Percentiles rank a stretch among this genome's conserved stretches.
Conservation (phyloP, 2,113 vertebrate species). For the Emydocephalus ijimae region DNA sequence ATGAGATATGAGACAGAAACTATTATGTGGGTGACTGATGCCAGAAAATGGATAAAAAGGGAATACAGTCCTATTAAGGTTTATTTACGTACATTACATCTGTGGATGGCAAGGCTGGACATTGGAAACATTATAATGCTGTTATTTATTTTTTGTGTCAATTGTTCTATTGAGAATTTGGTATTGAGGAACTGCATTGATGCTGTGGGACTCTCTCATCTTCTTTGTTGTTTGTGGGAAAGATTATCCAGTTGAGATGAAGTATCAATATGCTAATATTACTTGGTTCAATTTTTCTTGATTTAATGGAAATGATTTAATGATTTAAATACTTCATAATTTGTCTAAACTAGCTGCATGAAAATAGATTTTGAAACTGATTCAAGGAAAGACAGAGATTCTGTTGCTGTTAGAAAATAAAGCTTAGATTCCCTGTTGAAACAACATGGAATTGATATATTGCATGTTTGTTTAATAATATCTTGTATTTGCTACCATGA, state of each 20-base stretch:
- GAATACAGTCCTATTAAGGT: not conserved
- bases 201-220: not conserved
- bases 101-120: not conserved
- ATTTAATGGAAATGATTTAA: not conserved
- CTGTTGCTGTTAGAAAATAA: not conserved
- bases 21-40: not conserved
- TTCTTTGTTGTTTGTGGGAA: not conserved
- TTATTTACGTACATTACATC: not conserved
- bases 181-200: not conserved
- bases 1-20: not conserved
- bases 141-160: not conserved
- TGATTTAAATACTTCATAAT: not conserved
- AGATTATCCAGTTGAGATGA: not conserved
- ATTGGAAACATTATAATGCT: not conserved
- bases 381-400: not conserved
- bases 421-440: conserved; percentile 47
- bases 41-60: not conserved
- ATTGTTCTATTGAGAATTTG: not conserved
- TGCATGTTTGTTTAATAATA: conserved; percentile 68
- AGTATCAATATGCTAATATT: not conserved
- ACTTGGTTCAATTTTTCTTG: not conserved
- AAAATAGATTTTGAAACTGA: not conserved
- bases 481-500: conserved; percentile 66
- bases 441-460: conserved; percentile 59
- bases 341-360: not conserved